These are phyloP conservation scores for Iguana delicatissima DNA, from an alignment of 2,797 vertebrate species.

Conservation along the genomic window DNA sequence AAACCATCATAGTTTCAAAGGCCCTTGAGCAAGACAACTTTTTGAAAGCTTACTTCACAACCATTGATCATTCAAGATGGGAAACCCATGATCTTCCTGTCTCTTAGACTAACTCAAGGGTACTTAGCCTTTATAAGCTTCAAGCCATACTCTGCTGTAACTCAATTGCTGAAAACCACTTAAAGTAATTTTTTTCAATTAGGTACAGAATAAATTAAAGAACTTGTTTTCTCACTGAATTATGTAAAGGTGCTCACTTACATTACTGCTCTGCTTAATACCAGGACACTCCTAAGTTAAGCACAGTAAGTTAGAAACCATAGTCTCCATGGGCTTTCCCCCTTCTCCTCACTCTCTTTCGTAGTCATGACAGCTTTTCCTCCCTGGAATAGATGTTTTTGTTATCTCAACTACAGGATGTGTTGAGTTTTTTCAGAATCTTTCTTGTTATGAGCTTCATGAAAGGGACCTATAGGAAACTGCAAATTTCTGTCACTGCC, in stretches of 20 bases:
- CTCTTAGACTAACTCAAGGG: neutral
- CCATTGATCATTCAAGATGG: neutral
- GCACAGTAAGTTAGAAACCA: neutral
- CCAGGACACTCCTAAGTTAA: neutral
- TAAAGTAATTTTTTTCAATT: neutral
- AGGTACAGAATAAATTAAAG: neutral
- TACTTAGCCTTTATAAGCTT: neutral
- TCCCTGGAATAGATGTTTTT: neutral
- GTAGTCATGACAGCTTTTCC: neutral
- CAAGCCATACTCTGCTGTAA: neutral
- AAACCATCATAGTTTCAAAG: neutral
- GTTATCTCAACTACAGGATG: neutral
- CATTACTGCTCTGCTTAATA: constrained; percentile 6
- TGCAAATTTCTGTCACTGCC: neutral
- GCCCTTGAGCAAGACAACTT: neutral
- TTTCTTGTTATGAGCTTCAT: neutral
- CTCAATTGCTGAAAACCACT: neutral
- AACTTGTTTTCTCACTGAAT: neutral
- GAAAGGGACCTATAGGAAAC: neutral
- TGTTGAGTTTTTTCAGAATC: neutral
- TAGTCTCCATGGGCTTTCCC: neutral
- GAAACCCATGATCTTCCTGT: neutral
- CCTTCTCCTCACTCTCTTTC: neutral
- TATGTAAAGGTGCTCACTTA: neutral
- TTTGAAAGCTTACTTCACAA: neutral